These are phyloP conservation scores for Drosophila nigrodunni DNA, from an alignment of 1,140 invertebrate genomes.

Conservation along the genomic window DNA sequence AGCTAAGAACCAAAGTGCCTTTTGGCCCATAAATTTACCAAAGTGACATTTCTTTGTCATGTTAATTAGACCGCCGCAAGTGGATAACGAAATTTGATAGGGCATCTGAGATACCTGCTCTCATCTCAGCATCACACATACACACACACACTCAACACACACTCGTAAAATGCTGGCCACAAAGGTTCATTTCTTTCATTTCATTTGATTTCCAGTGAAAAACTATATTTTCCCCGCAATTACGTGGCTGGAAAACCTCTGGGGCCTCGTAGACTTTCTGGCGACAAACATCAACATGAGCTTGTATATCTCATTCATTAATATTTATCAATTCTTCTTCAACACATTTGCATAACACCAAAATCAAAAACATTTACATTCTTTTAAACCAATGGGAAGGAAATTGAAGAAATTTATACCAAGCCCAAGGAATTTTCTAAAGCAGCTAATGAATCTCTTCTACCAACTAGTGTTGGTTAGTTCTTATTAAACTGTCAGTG, in stretches of 20 bases:
- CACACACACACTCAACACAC: not conserved
- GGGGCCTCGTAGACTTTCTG: slow-evolving; percentile 57
- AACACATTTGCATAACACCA: slow-evolving; percentile 43
- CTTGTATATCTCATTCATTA: slow-evolving; percentile 45
- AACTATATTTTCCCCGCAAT: slow-evolving; percentile 23
- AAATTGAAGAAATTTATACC: not conserved
- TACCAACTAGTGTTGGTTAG: not conserved
- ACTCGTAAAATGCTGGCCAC: slow-evolving; percentile 54
- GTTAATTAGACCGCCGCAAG: slow-evolving; percentile 82
- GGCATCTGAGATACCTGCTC: slow-evolving; percentile 73
- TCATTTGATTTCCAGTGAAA: slow-evolving; percentile 41
- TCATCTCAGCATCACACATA: slow-evolving; percentile 5
- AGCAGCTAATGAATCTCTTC: not conserved
- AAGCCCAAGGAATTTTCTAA: not conserved
- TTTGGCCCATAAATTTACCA: slow-evolving; percentile 70
- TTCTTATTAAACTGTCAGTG: not conserved
- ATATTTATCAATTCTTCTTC: slow-evolving; percentile 38
- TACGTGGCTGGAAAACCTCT: slow-evolving; percentile 7
- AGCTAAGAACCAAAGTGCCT: slow-evolving; percentile 53
- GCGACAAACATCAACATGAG: slow-evolving; percentile 58
- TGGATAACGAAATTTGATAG: slow-evolving; percentile 71
- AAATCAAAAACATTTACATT: slow-evolving; percentile 22
- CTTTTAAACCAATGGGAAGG: not conserved
- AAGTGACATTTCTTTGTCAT: slow-evolving; percentile 84
- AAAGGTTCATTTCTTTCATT: slow-evolving; percentile 41